Conservation (phyloP, 2,888 invertebrate genomes). For the Oxystoma pomonae region DNA sequence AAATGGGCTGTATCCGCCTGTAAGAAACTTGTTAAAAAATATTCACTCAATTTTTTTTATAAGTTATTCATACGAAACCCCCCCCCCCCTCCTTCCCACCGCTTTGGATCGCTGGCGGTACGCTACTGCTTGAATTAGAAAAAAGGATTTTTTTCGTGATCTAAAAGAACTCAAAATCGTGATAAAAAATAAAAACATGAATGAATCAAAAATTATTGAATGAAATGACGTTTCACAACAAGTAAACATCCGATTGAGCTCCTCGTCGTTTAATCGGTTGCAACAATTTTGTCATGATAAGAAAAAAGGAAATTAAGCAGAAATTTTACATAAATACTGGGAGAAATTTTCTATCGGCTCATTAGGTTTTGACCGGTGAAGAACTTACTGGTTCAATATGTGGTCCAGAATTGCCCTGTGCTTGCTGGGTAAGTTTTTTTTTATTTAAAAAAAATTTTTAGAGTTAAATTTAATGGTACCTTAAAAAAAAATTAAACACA, state of each 20-base stretch:
- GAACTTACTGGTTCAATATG: not conserved
- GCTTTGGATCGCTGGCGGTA: too few species aligned
- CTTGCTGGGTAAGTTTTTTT: not conserved
- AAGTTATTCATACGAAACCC: too few species aligned
- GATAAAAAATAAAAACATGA: not conserved
- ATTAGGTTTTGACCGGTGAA: not conserved
- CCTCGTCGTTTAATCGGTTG: not conserved
- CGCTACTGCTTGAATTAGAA: too few species aligned
- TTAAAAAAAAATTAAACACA: too few species aligned
- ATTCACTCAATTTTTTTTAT: too few species aligned
- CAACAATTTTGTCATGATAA: not conserved
- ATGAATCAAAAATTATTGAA: not conserved
- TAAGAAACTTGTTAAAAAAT: too few species aligned
- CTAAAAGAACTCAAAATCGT: too few species aligned
- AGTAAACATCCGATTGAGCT: not conserved
- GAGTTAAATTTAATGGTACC: too few species aligned
- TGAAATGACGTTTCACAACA: not conserved
- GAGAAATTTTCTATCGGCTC: not conserved
- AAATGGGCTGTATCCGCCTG: too few species aligned
- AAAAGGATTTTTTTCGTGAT: too few species aligned
- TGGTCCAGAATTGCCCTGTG: not conserved
- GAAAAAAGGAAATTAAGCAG: not conserved
- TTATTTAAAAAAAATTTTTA: too few species aligned
- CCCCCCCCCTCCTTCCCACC: too few species aligned
- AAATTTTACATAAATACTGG: not conserved